These are phyloP conservation scores for Bombus sibiricus DNA, from an alignment of 1,140 invertebrate genomes.

Conservation along the genomic window DNA sequence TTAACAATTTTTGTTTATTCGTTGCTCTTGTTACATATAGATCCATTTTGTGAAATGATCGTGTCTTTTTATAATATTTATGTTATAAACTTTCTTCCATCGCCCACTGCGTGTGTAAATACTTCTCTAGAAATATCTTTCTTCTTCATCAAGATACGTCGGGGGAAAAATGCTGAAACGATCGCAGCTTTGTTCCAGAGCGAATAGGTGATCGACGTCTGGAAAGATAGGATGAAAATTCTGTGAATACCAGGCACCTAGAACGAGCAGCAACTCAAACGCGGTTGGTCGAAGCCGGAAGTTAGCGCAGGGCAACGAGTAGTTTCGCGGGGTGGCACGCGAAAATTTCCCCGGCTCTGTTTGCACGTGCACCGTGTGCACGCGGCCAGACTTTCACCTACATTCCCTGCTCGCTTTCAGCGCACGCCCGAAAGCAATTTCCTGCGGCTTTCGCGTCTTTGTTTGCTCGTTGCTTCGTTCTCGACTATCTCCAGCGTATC, in stretches of 20 bases:
- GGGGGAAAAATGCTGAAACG: background rate
- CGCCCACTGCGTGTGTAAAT: no score
- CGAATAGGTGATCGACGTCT: background rate
- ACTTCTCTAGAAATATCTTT: no score
- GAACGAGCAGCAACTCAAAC: constrained; percentile 19
- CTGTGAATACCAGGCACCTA: background rate
- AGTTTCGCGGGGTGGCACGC: constrained; percentile 30
- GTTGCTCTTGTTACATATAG: no score
- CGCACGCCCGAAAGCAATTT: constrained; percentile 47
- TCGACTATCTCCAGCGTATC: background rate
- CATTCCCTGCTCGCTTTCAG: background rate
- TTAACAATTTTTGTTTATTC: no score
- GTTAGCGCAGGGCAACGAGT: background rate
- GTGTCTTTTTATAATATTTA: no score
- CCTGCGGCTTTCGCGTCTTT: constrained; percentile 42
- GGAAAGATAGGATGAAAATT: background rate
- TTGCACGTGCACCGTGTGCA: constrained; percentile 25
- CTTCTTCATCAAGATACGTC: no score
- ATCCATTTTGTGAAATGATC: no score
- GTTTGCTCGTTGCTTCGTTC: constrained; percentile 37
- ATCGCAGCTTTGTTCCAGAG: background rate
- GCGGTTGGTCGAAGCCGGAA: background rate
- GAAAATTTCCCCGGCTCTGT: constrained; percentile 31
- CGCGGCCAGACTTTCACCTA: constrained; percentile 13
- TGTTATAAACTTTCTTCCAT: background rate